These are phyloP conservation scores for Archips xylosteana DNA, from an alignment of 2,888 invertebrate species.

Conservation along the genomic window DNA sequence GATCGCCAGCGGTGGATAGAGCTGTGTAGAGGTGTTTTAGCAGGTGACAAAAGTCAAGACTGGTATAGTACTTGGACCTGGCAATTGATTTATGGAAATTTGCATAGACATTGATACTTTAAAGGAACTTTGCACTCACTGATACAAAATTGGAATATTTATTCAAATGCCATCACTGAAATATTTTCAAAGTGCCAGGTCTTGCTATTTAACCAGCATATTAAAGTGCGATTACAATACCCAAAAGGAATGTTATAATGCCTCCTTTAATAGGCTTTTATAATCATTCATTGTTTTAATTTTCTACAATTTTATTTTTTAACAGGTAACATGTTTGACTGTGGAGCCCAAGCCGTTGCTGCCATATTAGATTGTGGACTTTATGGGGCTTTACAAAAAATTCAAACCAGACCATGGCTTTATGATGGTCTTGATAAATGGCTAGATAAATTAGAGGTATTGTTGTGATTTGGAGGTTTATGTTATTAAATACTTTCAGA, in stretches of 20 bases:
- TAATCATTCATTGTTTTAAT: neutral
- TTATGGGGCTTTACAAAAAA: conserved; percentile 91
- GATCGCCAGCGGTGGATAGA: conserved; percentile 87
- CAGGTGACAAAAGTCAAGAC: conserved; percentile 68
- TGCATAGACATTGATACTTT: neutral
- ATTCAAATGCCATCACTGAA: neutral
- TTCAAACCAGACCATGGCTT: conserved; percentile 97
- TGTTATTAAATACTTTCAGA: neutral
- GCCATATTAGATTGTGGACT: conserved; percentile 95
- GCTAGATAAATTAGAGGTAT: conserved; percentile 89
- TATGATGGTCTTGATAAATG: conserved; percentile 94
- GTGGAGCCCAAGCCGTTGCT: conserved; percentile 97
- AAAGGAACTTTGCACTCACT: neutral
- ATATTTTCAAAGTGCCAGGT: neutral
- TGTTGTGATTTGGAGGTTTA: neutral
- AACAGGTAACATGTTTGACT: conserved; percentile 98
- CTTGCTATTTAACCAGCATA: too few relatives aligned
- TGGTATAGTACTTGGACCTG: neutral
- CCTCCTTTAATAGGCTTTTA: too few relatives aligned
- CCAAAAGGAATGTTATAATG: too few relatives aligned
- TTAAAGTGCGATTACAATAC: too few relatives aligned
- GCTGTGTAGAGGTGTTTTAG: conserved; percentile 88
- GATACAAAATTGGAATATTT: neutral
- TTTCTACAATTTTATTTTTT: neutral
- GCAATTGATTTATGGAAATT: neutral